These are phyloP conservation scores for Chymomyza caudatula DNA, from an alignment of 2,888 invertebrate genomes.

Conservation along the genomic window DNA sequence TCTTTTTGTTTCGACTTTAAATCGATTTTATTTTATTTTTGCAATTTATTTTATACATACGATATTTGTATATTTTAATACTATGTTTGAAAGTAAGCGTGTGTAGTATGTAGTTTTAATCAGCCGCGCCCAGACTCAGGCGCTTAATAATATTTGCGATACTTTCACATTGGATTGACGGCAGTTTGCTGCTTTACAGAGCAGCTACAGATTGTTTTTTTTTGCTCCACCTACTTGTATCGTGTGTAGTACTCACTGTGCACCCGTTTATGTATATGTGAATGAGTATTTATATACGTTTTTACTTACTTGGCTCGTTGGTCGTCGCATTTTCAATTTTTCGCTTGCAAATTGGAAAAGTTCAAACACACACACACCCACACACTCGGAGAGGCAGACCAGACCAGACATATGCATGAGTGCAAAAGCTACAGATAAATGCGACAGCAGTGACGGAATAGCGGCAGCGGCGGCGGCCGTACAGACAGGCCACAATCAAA, in stretches of 20 bases:
- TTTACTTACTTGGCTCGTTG: constrained; percentile 53
- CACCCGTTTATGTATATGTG: neutral
- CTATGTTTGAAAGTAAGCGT: constrained; percentile 13
- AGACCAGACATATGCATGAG: constrained; percentile 53
- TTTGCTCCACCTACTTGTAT: constrained; percentile 17
- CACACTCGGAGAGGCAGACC: neutral
- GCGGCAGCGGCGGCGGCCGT: constrained; percentile 11
- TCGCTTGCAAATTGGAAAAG: constrained; percentile 72
- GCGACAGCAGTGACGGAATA: constrained; percentile 30
- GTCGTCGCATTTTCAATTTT: constrained; percentile 68
- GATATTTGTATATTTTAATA: constrained; percentile 7
- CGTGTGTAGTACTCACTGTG: constrained; percentile 11
- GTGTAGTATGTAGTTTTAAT: constrained; percentile 61
- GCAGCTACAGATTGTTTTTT: constrained; percentile 65
- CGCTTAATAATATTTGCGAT: constrained; percentile 45
- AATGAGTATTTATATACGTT: constrained; percentile 36
- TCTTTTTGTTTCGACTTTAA: constrained; percentile 34
- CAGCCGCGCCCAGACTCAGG: constrained; percentile 71
- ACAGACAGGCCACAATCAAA: constrained; percentile 23
- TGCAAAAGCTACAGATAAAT: constrained; percentile 67
- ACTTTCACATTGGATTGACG: constrained; percentile 46
- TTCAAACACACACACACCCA: constrained; percentile 46
- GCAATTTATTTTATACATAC: constrained; percentile 17
- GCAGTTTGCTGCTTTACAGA: constrained; percentile 59
- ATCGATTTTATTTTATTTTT: constrained; percentile 3